A percentile compares a stretch with the other conserved stretches of the same genome.
Conservation (phyloP, 2,797 vertebrate genomes). For the Pseudopleuronectes americanus region DNA sequence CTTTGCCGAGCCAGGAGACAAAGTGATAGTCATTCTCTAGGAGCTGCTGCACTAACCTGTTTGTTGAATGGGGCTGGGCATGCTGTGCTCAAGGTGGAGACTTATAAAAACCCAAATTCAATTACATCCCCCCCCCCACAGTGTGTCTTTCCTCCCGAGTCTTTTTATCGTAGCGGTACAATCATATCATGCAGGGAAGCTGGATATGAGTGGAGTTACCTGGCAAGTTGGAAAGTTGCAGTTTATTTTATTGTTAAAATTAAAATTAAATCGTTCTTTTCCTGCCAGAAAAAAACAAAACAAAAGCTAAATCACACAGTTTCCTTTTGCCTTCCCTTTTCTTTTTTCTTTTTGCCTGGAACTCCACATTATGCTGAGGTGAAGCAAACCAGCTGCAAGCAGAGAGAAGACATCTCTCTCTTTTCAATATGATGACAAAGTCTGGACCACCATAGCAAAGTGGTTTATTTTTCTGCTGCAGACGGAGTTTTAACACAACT, state of each 20-base stretch:
- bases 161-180: constrained; percentile 21
- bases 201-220: neutral
- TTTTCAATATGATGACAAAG: neutral
- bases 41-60: constrained; percentile 31
- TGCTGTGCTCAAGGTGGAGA: constrained; percentile 56
- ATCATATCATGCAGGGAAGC: constrained; percentile 3
- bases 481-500: constrained; percentile 8
- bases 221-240: too few relatives aligned
- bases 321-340: neutral
- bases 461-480: constrained; percentile 40
- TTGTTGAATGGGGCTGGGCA: constrained; percentile 31
- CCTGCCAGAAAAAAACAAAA: neutral
- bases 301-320: too few relatives aligned
- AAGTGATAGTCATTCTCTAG: constrained; percentile 27
- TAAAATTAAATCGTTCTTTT: neutral
- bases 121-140: constrained; percentile 34
- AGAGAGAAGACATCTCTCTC: constrained; percentile 9
- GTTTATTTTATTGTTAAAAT: neutral
- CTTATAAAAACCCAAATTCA: constrained; percentile 48
- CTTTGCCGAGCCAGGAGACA: neutral
- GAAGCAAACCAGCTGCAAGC: constrained; percentile 1
- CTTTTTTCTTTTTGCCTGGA: neutral
- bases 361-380: neutral
- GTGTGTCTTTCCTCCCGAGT: constrained; percentile 15
- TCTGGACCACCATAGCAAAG: constrained; percentile 28